Conservation (phyloP, 2,113 vertebrate genomes). For the Eptatretus burgeri region DNA sequence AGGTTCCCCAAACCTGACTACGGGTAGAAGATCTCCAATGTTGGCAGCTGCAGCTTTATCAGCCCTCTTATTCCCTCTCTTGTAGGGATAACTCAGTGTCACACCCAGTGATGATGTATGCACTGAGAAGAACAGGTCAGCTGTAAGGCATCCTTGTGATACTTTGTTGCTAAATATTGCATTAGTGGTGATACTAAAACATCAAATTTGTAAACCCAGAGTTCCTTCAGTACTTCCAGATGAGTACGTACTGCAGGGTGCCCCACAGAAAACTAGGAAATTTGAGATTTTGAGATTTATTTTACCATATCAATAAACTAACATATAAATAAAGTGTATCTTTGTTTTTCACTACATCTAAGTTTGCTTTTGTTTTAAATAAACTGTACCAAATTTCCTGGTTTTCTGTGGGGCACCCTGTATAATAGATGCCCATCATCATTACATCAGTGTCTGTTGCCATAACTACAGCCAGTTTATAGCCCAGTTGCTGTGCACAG, state of each 20-base stretch:
- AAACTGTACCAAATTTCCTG: too few relatives aligned
- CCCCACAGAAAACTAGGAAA: too few relatives aligned
- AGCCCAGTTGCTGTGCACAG: background rate
- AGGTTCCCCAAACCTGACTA: slow-evolving; percentile 3
- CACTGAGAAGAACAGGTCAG: slow-evolving; percentile 6
- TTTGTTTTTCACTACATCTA: too few relatives aligned
- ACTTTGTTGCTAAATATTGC: background rate
- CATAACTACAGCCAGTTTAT: background rate
- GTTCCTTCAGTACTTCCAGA: background rate
- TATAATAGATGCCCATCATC: background rate
- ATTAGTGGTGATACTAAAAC: too few relatives aligned
- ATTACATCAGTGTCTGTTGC: slow-evolving; percentile 7
- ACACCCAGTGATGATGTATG: slow-evolving; percentile 1
- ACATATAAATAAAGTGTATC: too few relatives aligned
- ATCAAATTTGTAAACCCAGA: background rate
- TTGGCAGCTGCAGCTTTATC: background rate
- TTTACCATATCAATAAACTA: too few relatives aligned
- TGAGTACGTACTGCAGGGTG: too few relatives aligned
- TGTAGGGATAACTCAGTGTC: slow-evolving; percentile 5
- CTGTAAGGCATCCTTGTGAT: background rate
- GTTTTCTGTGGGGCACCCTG: too few relatives aligned
- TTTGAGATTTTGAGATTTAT: too few relatives aligned
- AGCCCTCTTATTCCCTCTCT: background rate
- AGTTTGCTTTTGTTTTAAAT: too few relatives aligned
- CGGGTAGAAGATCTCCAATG: background rate